Conservation (phyloP, 2,797 vertebrate genomes). For the Chaetodon trifasciatus region DNA sequence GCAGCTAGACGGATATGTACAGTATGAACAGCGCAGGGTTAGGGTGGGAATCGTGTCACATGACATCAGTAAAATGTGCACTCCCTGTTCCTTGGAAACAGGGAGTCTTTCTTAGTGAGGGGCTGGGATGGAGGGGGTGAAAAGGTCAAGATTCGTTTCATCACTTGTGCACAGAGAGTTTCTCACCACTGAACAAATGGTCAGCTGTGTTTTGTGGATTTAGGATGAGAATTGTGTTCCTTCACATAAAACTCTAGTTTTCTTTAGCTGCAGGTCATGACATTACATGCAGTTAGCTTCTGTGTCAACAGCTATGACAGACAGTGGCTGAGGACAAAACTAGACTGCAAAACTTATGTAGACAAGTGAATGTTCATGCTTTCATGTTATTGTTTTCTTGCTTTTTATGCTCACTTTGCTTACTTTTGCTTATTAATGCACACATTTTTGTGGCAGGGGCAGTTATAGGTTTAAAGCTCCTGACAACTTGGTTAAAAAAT, state of each 20-base stretch:
- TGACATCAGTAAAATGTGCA: constrained; percentile 17
- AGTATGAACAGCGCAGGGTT: constrained; percentile 9
- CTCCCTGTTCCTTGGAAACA: not conserved
- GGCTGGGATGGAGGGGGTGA: not conserved
- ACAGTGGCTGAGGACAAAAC: not conserved
- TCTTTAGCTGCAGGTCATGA: not conserved
- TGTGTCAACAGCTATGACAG: constrained; percentile 1
- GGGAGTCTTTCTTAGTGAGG: not conserved
- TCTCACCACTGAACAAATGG: constrained; percentile 2
- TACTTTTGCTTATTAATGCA: not conserved
- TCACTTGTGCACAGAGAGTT: not conserved
- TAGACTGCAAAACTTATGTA: not conserved
- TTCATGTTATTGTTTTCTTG: not conserved
- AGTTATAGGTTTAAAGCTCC: not conserved
- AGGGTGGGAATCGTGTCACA: constrained; percentile 14
- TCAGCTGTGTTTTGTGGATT: not conserved
- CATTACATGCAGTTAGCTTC: not conserved
- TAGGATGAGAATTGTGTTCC: not conserved
- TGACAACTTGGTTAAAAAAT: not conserved
- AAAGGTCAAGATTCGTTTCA: constrained; percentile 11
- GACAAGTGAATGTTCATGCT: not conserved
- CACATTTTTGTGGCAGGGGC: not conserved
- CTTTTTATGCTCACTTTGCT: not conserved
- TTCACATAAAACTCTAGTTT: not conserved
- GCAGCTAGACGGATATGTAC: constrained; percentile 1